Percentiles rank a stretch among this genome's conserved stretches.
Conservation (phyloP, 2,888 invertebrate genomes). For the Cryptus viduatorius region DNA sequence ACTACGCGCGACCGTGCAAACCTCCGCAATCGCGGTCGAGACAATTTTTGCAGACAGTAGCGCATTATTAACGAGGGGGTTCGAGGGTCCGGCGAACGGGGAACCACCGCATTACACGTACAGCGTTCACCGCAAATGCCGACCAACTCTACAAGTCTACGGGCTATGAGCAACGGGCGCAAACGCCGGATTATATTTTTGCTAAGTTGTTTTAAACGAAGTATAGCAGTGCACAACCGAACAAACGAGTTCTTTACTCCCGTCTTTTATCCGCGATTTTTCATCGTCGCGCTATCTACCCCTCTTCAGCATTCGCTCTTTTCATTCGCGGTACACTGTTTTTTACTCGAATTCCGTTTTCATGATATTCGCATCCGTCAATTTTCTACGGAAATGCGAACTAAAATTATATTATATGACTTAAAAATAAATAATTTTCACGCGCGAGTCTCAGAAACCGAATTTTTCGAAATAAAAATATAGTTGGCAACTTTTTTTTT, state of each 20-base stretch:
- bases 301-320: background rate
- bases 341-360: background rate
- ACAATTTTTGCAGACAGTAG: conserved; percentile 56
- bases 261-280: conserved; percentile 27
- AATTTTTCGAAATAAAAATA: no score
- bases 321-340: background rate
- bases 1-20: conserved; percentile 22
- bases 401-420: background rate
- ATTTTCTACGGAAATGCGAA: background rate
- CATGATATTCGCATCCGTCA: background rate
- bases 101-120: conserved; percentile 16
- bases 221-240: background rate
- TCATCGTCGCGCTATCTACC: conserved; percentile 23
- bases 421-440: no score
- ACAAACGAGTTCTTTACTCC: conserved; percentile 13
- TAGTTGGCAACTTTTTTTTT: no score
- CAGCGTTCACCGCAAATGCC: conserved; percentile 21
- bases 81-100: conserved; percentile 38
- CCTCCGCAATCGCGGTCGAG: conserved; percentile 36
- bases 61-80: conserved; percentile 51
- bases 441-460: no score
- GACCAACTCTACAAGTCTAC: conserved; percentile 14
- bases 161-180: background rate
- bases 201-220: conserved; percentile 25
- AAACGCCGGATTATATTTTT: conserved; percentile 20